Evolutionary conservation across 2,797 vertebrate genomes (phyloP), one percentile per base, ranked within the genome.

Genomic region (Anguilla obscura): DNA sequence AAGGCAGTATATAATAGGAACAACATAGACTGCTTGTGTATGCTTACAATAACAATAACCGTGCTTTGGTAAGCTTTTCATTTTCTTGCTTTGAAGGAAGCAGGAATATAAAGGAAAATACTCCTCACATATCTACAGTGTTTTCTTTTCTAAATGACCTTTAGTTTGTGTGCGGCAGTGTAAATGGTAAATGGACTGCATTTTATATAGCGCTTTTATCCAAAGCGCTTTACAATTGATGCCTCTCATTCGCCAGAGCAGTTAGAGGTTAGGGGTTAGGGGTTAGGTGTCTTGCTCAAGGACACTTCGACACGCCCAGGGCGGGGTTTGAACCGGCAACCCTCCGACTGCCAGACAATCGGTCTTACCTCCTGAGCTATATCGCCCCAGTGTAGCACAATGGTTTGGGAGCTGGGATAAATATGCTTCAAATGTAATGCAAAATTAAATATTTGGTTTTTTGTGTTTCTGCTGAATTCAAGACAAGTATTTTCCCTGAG

Each of bases 1-100:
- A 85, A 21, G 30, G 52, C 79, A 82, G 45, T 50, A 82, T 50
- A n/a, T 82, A 50, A 50, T 50, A 50, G 50, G 40, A 82, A 82
- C 40, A 12, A n/a, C 45, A n/a, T 82, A n/a, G 7, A n/a, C 79
- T n/a, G 7, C 40, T 24, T 5, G 45, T 76, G 36, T 10, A 50
- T 50, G 79, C 45, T 50, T 82, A 2, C 45, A 24, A 14, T 33
- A 50, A 48, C 45, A 24, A 14, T 33, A 82, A 48, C 45, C 10
- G 45, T n/a, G 1, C 50, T 82, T 45, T 82, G 24, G 45, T 10
- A 27, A 1, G 5, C n/a, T 24, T 69, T 69, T 24, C 6, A 58
- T 4, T 18, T 79, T 6, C 6, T 40, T 18, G n/a, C 18, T 82
- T n/a, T 82, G 45, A 24, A 82, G 40, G 21, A 79, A 45, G 74